These are phyloP conservation scores for Rallus limicola DNA, from an alignment of 2,113 vertebrate species.

Conservation along the genomic window DNA sequence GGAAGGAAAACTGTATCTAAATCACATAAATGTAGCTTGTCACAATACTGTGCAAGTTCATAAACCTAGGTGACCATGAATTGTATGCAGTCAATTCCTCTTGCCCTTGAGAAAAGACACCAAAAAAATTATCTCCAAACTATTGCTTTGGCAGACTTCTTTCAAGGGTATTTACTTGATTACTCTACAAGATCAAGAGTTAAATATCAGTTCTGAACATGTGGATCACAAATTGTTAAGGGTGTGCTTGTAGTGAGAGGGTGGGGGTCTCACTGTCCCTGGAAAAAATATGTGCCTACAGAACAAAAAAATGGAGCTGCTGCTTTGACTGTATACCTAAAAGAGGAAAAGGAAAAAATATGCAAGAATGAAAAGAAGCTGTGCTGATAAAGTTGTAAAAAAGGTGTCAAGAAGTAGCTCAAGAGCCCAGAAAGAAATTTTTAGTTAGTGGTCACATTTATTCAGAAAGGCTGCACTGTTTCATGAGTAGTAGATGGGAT, in stretches of 20 bases:
- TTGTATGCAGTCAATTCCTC: background rate
- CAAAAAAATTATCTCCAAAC: too few species aligned
- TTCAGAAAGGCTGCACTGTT: background rate
- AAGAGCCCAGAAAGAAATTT: background rate
- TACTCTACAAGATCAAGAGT: background rate
- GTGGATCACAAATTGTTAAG: background rate
- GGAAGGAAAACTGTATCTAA: background rate
- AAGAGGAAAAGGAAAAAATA: background rate
- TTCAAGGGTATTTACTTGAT: background rate
- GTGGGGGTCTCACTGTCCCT: rapidly evolving
- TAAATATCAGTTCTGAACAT: background rate
- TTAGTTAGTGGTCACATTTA: background rate
- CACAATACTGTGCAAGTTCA: background rate
- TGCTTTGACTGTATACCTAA: background rate
- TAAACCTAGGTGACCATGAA: background rate
- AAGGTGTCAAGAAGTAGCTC: background rate
- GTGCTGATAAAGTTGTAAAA: background rate
- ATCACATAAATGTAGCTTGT: background rate
- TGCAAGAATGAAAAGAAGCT: background rate
- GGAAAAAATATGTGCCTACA: background rate
- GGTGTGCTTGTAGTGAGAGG: background rate
- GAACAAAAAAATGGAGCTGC: background rate
- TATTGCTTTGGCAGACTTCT: background rate
- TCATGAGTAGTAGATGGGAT: background rate
- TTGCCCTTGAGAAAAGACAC: background rate